Conservation (phyloP, 1,140 invertebrate species). For the Pissodes strobi region DNA sequence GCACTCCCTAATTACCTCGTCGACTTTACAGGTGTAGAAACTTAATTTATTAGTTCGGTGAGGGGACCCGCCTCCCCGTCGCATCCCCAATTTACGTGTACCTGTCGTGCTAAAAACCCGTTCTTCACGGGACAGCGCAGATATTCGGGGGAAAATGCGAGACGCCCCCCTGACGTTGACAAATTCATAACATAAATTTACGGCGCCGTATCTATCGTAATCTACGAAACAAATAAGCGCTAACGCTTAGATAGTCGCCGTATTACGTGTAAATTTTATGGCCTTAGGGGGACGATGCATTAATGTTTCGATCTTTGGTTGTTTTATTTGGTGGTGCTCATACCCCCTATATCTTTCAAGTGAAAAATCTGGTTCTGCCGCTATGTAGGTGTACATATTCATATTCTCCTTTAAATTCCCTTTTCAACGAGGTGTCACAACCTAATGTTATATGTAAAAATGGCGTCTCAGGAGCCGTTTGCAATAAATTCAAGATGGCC, state of each 20-base stretch:
- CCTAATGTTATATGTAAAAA: no score
- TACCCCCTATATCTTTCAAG: no score
- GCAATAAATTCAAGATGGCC: no score
- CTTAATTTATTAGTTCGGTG: constrained; percentile 27
- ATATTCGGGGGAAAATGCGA: constrained; percentile 7
- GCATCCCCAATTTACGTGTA: constrained; percentile 3
- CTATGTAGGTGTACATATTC: no score
- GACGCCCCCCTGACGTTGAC: constrained; percentile 15
- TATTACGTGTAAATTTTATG: constrained; percentile 14
- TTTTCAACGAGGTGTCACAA: no score
- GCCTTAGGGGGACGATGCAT: no score
- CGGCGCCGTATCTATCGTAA: constrained; percentile 26
- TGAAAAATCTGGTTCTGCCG: no score
- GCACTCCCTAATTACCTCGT: constrained; percentile 7
- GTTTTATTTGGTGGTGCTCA: no score
- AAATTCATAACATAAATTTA: constrained; percentile 27
- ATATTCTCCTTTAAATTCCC: no score
- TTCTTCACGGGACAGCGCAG: constrained; percentile 13
- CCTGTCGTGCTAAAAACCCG: constrained; percentile 23
- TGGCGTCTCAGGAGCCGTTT: no score
- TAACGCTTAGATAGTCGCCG: neutral
- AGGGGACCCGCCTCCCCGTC: neutral
- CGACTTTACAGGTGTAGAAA: constrained; percentile 20
- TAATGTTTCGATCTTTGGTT: no score
- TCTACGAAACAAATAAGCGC: constrained; percentile 19